Evolutionary conservation across 2,797 vertebrate genomes (phyloP).

Genomic region (Cryptoblepharus egeriae): DNA sequence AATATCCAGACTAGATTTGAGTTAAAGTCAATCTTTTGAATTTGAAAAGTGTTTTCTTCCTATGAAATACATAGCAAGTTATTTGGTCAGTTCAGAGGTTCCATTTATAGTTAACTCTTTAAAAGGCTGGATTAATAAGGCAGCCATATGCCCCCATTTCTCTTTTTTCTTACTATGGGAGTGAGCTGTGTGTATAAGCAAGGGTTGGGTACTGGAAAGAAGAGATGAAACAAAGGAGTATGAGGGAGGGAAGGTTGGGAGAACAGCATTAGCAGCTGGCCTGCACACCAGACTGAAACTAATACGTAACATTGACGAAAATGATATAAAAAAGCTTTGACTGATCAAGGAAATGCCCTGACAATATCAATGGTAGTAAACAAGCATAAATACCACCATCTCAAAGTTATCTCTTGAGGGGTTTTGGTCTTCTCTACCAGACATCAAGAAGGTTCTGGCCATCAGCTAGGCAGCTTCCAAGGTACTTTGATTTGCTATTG

Average conservation of each 20-base stretch:
- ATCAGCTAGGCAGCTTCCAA: background rate
- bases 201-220: background rate
- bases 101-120: background rate
- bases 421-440: background rate
- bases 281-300: background rate
- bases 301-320: background rate
- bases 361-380: background rate
- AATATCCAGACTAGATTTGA: background rate
- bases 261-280: background rate
- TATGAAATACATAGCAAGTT: background rate
- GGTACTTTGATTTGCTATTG: background rate
- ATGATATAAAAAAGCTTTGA: background rate
- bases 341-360: background rate
- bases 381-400: background rate
- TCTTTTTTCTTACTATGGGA: background rate
- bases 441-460: background rate
- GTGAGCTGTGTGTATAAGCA: background rate
- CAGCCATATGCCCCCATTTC: background rate
- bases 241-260: background rate
- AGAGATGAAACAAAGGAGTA: background rate
- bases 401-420: background rate
- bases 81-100: background rate
- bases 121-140: background rate
- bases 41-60: background rate
- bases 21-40: background rate